These are phyloP conservation scores for Liolophura sinensis DNA, from an alignment of 1,140 invertebrate species.

Conservation along the genomic window DNA sequence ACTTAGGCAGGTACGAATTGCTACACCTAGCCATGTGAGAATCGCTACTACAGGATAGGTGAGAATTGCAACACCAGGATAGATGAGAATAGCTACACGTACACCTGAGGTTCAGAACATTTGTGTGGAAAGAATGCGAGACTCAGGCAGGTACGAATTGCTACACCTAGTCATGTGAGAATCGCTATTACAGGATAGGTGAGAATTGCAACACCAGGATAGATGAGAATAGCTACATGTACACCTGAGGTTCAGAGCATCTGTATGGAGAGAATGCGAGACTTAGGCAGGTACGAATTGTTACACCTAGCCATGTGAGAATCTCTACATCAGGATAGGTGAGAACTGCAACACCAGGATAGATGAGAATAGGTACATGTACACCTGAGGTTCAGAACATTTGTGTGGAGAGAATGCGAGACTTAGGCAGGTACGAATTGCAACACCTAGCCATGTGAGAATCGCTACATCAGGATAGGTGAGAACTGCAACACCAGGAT, in stretches of 20 bases:
- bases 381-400: constrained; percentile 61
- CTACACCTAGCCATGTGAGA: neutral
- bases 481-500: neutral
- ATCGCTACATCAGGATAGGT: neutral
- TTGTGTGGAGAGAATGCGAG: constrained; percentile 57
- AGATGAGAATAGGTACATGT: constrained; percentile 40
- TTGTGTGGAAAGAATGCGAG: neutral
- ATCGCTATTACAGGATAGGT: neutral
- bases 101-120: neutral
- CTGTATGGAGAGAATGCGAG: too few relatives aligned
- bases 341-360: neutral
- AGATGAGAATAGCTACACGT: neutral
- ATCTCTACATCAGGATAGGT: neutral
- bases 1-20: neutral
- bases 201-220: too few relatives aligned
- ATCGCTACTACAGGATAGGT: neutral
- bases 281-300: too few relatives aligned
- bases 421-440: constrained; percentile 26
- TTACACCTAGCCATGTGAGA: neutral
- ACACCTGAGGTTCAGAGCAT: too few relatives aligned
- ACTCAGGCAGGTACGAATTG: neutral
- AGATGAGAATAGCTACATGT: too few relatives aligned
- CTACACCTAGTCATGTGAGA: neutral
- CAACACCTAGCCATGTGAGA: neutral
- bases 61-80: neutral